Evolutionary conservation across 2,888 invertebrate species (phyloP).

Genomic region (Odontocerum albicorne): DNA sequence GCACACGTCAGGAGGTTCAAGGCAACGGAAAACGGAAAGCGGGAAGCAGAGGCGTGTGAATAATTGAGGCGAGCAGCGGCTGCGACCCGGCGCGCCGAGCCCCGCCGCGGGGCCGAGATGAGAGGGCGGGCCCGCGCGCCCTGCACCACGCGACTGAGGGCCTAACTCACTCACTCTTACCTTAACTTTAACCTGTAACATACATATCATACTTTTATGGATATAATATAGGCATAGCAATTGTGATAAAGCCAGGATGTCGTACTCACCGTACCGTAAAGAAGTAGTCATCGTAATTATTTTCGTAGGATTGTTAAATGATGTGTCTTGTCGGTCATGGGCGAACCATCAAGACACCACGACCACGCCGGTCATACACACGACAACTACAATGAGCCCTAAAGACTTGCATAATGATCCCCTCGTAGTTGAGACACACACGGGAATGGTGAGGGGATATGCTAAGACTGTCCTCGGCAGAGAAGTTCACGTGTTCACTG

Average conservation of each 20-base stretch:
- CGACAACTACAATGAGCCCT: slow-evolving; percentile 46
- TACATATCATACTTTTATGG: too few relatives aligned
- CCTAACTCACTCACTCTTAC: too few relatives aligned
- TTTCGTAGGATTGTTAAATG: slow-evolving; percentile 42
- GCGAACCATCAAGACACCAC: slow-evolving; percentile 58
- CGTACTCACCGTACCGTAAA: slow-evolving; percentile 15
- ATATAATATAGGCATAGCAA: slow-evolving; percentile 1
- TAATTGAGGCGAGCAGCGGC: too few relatives aligned
- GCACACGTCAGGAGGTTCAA: too few relatives aligned
- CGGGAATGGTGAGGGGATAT: slow-evolving; percentile 78
- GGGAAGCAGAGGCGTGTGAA: too few relatives aligned
- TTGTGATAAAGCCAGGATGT: slow-evolving; percentile 22
- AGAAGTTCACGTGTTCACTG: slow-evolving; percentile 85
- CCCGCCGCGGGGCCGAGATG: too few relatives aligned
- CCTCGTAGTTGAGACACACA: slow-evolving; percentile 80
- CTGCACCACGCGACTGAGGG: too few relatives aligned
- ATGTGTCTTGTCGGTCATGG: slow-evolving; percentile 51
- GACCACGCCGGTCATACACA: slow-evolving; percentile 54
- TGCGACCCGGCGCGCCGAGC: too few relatives aligned
- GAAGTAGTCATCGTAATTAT: slow-evolving; percentile 17
- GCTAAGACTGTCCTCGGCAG: slow-evolving; percentile 80
- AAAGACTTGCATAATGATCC: slow-evolving; percentile 67
- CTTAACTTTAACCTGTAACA: too few relatives aligned
- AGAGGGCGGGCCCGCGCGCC: too few relatives aligned
- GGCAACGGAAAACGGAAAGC: too few relatives aligned